These are phyloP conservation scores for Xiphophorus hellerii DNA, from an alignment of 2,113 vertebrate species.

Conservation along the genomic window DNA sequence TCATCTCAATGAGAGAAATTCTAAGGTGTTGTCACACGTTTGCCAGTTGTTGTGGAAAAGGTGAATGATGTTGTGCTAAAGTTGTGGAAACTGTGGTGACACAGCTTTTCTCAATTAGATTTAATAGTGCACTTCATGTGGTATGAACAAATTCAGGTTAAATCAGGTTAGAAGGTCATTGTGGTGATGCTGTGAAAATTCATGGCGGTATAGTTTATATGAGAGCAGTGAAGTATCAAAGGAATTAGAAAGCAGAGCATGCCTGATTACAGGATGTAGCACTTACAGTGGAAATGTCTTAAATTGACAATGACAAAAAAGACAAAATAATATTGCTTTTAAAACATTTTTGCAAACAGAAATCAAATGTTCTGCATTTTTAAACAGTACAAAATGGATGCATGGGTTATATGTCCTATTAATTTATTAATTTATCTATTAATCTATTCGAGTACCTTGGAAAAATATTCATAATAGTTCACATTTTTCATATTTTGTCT, in stretches of 20 bases:
- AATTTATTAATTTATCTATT: not conserved
- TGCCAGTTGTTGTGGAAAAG: constrained; percentile 50
- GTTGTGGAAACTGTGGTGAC: constrained; percentile 64
- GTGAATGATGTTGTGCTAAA: constrained; percentile 32
- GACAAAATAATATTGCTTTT: not conserved
- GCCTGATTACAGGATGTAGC: not conserved
- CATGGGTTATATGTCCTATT: not conserved
- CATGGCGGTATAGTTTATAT: not conserved
- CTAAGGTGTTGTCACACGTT: constrained; percentile 56
- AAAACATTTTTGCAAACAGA: not conserved
- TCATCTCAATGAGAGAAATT: constrained; percentile 31
- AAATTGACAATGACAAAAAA: no score
- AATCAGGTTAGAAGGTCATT: constrained; percentile 43
- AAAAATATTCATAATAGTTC: not conserved
- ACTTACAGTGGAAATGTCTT: not conserved
- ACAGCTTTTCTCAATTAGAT: constrained; percentile 51
- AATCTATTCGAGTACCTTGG: not conserved
- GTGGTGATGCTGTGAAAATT: constrained; percentile 54
- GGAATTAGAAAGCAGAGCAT: not conserved
- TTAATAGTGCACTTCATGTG: constrained; percentile 48
- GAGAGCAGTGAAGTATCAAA: not conserved
- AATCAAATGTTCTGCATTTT: not conserved
- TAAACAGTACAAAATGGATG: not conserved
- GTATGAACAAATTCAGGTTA: constrained; percentile 36
- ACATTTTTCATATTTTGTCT: not conserved